Base-by-base conservation (phyloP, 1,140 invertebrate species). In the Melitaea cinxia region DNA sequence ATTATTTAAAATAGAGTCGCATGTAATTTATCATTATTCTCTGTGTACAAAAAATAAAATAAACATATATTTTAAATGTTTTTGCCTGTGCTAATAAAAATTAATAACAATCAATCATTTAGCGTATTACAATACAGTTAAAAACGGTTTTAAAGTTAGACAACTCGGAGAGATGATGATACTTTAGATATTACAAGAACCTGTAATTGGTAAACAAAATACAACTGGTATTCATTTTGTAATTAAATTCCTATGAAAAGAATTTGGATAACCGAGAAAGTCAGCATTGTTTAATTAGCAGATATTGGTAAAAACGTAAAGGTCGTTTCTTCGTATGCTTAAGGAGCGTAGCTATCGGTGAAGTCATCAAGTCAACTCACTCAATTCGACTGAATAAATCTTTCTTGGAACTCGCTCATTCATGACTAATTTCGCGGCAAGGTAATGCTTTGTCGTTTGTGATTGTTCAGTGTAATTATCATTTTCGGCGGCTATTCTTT, bases 401-500 rank as follows among this genome's bases (percentile, higher is more conserved):
- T 58, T 58, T 64, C 59, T 69, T 62, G 53, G 26, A 62, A 50
- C 26, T 45, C 52, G 54, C 5, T 65, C 62, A 28, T 61, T 55
- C 55, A 47, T 62, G 49, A 62, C 58, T 58, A 70, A 70, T 66
- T 26, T 39, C 14, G 24, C 58, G 39, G 62, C 64, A 66, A 66
- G 58, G 54, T 56, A 65, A 52, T 53, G 54, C 58, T 64, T 47
- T 52, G 54, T 65, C 62, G 39, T 19, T 65, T 49, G 33, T 17
- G 55, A 65, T 65, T 52, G 54, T 58, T 19, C 33, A 42, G 15
- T 37, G 5, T n/a, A n/a, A n/a, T n/a, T n/a, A n/a, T 15, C 1
- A n/a, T 52, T 30, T 47, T 23, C 7, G 26, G 23, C 7, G 17
- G 21, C n/a, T 53, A 9, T 17, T 33, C 10, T 24, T 19, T 30